Base-by-base conservation (phyloP, 2,888 invertebrate species). In the Xestia ashworthii region DNA sequence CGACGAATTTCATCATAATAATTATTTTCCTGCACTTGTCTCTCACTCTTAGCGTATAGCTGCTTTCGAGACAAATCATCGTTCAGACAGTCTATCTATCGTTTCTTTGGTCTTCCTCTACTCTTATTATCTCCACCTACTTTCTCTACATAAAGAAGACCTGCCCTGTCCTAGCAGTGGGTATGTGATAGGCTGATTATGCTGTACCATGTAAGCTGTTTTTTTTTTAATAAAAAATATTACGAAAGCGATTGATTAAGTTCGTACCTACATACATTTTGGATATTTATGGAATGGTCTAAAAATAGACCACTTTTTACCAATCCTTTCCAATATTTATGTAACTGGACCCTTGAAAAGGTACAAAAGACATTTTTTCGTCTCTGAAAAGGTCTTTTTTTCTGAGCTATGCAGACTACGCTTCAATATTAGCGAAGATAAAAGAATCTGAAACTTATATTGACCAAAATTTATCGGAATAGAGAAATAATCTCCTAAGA, bases 341-440 rank as follows among this genome's bases (percentile, higher is more conserved):
- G 16, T 60, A 67, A n/a, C 75, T 62, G 32, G 32, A 64, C 50
- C 32, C 19, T 50, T 44, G n/a, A 68, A 78, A 75, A 16, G 41
- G 19, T 48, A 46, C 25, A 14, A 38, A 74, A 46, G 12, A 78
- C 38, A 32, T 48, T 67, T 48, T 76, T 58, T 32, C 19, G 41
- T 50, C 32, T 67, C n/a, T 0, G 4, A 32, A 79, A 50, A 69
- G n/a, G 44, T 38, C 0, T 38, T 16, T 38, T 38, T 67, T 46
- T 22, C 14, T 11, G 25, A 22, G 22, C 5, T 53, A 41, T 48
- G 53, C 12, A 25, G 38, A 69, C 14, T 22, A 25, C 22, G 22
- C 4, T 70, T 3, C 12, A 12, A 22, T 53, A 44, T 62, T 55
- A 22, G n/a, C 16, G 12, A 58, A 50, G 32, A 78, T 60, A 68